Conservation (phyloP, 2,888 invertebrate genomes). For the Amblyteles armatorius region DNA sequence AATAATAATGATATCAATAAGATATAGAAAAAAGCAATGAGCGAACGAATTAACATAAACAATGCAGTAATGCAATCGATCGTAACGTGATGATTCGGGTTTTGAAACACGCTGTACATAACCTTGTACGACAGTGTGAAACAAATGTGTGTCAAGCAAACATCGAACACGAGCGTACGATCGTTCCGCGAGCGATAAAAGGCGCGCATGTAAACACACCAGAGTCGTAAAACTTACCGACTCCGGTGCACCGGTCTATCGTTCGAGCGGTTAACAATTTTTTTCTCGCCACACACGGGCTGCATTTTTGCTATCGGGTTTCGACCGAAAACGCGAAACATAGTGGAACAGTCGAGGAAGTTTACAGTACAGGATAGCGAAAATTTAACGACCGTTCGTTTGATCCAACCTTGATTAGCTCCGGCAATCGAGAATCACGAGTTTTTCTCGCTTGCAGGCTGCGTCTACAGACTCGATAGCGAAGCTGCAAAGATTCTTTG, state of each 20-base stretch:
- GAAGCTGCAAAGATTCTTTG: background rate
- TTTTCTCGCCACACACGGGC: background rate
- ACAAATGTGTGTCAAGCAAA: background rate
- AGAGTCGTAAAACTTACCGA: background rate
- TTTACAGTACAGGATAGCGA: background rate
- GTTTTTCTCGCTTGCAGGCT: background rate
- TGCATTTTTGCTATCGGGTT: background rate
- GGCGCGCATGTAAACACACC: background rate
- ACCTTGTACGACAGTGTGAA: background rate
- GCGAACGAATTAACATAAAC: background rate
- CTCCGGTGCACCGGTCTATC: background rate
- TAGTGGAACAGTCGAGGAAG: background rate
- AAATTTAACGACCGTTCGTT: background rate
- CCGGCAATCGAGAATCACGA: background rate
- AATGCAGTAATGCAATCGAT: background rate
- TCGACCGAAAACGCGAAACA: background rate
- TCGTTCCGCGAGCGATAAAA: conserved; percentile 3
- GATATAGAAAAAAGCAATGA: background rate
- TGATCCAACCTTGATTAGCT: background rate
- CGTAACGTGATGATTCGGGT: background rate
- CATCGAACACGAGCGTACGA: background rate
- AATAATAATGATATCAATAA: background rate
- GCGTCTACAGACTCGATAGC: background rate
- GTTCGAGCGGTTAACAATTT: background rate
- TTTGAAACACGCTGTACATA: conserved; percentile 5